Base-by-base conservation (phyloP, 2,797 vertebrate genomes). In the Triplophysa bombifrons region DNA sequence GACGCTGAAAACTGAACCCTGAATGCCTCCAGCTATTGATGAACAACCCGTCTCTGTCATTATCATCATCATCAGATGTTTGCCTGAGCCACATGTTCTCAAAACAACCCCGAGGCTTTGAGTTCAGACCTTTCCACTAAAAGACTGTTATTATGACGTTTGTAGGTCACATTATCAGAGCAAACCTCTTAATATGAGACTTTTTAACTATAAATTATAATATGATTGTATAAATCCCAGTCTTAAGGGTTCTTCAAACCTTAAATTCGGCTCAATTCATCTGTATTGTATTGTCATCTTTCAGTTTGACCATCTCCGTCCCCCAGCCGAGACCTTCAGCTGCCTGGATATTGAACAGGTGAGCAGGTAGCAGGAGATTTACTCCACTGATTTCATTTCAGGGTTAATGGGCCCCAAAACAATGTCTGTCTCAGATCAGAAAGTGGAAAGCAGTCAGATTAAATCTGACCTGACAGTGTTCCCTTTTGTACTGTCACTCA, bases 401-500 rank as follows among this genome's bases (percentile, higher is more conserved):
- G 76, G 67, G 76, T 63, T 78, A 71, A 78, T 78, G 67, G 76
- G 16, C 55, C 67, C 30, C 9, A 71, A 71, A 78, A 53, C 67
- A 5, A 30, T 63, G 66, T 70, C 25, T 78, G 76, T 71, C 56
- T 78, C 44, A 64, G 76, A 78, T 78, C 44, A 64, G 58, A 71
- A 66, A 50, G 55, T 70, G 66, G 22, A 48, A 61, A 70, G 41
- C 53, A 51, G 56, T 46, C 46, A 3, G 46, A 27, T n/a, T 44
- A 63, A 64, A 78, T 71, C n/a, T 51, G 44, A 63, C 30, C 76
- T 78, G 76, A 78, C 76, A 78, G 55, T 4, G 10, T 0, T 63
- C 76, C 71, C 67, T 34, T 78, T 67, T 71, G 76, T 61, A 71
- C 67, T 63, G 67, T 53, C 76, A 70, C 22, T 78, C 76, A 78